phyloP scores from a whole-genome alignment of 2,888 invertebrate species.

The Dinocampus coccinellae region DNA sequence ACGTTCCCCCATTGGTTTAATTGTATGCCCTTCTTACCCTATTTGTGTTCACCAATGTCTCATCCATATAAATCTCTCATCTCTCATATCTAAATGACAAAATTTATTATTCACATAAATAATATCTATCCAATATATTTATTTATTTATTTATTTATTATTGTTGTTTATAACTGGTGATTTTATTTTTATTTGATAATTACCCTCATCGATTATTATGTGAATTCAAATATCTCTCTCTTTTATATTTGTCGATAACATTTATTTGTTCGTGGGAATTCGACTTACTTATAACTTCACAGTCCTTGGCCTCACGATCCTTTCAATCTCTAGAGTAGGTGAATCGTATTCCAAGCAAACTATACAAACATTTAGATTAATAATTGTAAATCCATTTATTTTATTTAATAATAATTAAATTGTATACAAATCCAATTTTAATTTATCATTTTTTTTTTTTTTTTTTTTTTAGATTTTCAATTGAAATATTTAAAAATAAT shows the following conservation, averaged over 20 bases:
- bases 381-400: too few relatives aligned
- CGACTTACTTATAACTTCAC: not conserved
- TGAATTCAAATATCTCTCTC: too few relatives aligned
- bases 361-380: not conserved
- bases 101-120: not conserved
- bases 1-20: conserved; percentile 37
- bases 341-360: not conserved
- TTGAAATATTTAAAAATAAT: too few relatives aligned
- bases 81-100: not conserved
- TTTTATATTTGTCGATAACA: not conserved
- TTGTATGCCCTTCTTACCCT: not conserved
- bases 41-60: not conserved
- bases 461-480: not conserved
- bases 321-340: not conserved
- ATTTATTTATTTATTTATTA: too few relatives aligned
- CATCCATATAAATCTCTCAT: not conserved
- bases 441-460: too few relatives aligned
- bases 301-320: conserved; percentile 21
- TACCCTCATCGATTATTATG: too few relatives aligned
- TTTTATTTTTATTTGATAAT: too few relatives aligned
- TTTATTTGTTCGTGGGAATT: conserved; percentile 9
- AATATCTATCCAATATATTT: too few relatives aligned
- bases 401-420: too few relatives aligned
- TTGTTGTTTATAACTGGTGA: too few relatives aligned
- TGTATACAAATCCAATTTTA: too few relatives aligned